A percentile compares a stretch with the other conserved stretches of the same genome.
Conservation (phyloP, 2,888 invertebrate species). For the Microplitis deprimator region DNA sequence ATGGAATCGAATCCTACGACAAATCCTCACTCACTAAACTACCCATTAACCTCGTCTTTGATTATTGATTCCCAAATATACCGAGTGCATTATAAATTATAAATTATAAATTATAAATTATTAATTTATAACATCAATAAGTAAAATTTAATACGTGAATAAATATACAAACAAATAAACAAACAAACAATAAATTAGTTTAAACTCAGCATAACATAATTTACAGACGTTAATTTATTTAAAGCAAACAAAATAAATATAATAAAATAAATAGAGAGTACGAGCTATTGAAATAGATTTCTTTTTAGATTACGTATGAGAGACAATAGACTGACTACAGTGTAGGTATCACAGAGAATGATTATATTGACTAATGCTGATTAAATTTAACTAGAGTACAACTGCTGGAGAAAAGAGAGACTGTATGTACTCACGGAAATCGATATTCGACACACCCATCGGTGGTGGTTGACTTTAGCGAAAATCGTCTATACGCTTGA, state of each 20-base stretch:
- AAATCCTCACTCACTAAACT: conserved; percentile 16
- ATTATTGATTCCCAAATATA: no score
- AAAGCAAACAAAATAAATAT: neutral
- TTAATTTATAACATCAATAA: no score
- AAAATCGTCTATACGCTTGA: neutral
- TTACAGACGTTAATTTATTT: neutral
- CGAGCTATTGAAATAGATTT: neutral
- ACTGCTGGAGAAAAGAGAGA: conserved; percentile 11
- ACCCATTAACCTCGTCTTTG: conserved; percentile 23
- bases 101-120: no score
- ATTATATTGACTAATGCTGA: conserved; percentile 11
- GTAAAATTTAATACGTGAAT: neutral
- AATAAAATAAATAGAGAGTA: neutral
- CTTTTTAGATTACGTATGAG: neutral
- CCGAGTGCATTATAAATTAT: no score
- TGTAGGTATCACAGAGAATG: neutral
- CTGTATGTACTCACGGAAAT: conserved; percentile 11
- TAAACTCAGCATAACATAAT: neutral
- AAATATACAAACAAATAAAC: neutral
- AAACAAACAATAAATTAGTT: neutral
- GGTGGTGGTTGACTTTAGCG: neutral
- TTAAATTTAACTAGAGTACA: conserved; percentile 22
- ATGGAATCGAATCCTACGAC: conserved; percentile 48
- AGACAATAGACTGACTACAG: neutral
- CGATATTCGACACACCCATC: conserved; percentile 13